Conservation (phyloP, 2,888 invertebrate genomes). For the Cecidostiba fungosa region DNA sequence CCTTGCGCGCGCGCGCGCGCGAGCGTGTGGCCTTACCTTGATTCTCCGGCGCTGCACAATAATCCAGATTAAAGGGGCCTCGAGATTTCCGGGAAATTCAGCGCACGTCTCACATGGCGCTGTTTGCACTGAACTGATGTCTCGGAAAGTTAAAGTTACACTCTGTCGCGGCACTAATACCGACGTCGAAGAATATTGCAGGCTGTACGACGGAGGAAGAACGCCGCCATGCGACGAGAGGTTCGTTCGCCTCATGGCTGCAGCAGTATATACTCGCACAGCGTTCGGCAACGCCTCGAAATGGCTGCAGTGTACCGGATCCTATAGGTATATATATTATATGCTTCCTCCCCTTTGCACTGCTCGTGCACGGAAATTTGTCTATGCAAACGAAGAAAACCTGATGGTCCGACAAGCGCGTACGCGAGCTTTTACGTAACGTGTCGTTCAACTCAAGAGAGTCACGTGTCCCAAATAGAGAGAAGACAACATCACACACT, state of each 20-base stretch:
- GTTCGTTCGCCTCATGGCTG: background rate
- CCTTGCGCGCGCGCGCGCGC: background rate
- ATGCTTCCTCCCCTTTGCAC: background rate
- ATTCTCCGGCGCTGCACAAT: constrained; percentile 11
- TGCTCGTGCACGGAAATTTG: background rate
- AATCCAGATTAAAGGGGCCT: background rate
- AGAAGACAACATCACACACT: background rate
- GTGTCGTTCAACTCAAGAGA: background rate
- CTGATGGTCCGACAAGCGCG: too few species aligned
- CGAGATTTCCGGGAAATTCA: background rate
- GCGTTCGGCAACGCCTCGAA: constrained; percentile 42
- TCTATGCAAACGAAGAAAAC: background rate
- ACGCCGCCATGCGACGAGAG: constrained; percentile 28
- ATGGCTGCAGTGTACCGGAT: background rate
- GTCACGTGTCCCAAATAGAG: constrained; percentile 14
- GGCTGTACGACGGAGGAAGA: background rate
- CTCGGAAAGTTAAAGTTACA: background rate
- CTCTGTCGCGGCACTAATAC: background rate
- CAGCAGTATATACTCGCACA: too few species aligned
- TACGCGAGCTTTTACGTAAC: background rate
- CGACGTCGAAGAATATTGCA: too few species aligned
- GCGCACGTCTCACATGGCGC: background rate
- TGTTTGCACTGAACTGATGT: background rate
- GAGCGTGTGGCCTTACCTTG: constrained; percentile 50
- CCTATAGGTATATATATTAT: too few species aligned